phyloP scores from a whole-genome alignment of 37 sponge, comb jelly and placozoan species.

The Aplysina aerophoba region DNA sequence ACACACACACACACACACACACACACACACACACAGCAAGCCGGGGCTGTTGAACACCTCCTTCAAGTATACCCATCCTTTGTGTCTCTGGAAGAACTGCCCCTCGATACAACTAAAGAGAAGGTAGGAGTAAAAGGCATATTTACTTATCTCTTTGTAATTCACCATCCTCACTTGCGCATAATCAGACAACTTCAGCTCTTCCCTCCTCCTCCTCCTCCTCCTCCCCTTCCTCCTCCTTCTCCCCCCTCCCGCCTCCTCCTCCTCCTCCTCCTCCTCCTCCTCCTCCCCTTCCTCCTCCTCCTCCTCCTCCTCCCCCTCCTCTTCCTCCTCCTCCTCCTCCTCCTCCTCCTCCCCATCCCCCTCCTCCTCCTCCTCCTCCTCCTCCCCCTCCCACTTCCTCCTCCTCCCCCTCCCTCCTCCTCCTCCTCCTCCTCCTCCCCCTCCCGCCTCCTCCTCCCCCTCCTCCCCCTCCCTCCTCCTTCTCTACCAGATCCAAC shows the following conservation, averaged over 20 bases:
- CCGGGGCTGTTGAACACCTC: conserved; percentile 7
- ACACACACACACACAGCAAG: conserved; percentile 8
- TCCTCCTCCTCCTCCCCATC: conserved; percentile 14
- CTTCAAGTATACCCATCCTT: neutral
- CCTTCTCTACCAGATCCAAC: neutral
- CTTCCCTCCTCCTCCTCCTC: too few species aligned
- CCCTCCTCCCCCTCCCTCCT: neutral
- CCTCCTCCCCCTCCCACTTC: neutral
- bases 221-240: neutral
- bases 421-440: neutral
- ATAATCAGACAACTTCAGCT: too few species aligned
- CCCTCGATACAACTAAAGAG: neutral
- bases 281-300: conserved; percentile 9
- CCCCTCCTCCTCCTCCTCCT: neutral
- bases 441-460: neutral
- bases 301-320: neutral
- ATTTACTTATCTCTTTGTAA: neutral
- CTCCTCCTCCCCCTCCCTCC: neutral
- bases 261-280: conserved; percentile 29
- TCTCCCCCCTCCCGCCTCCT: conserved; percentile 8
- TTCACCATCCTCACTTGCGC: neutral
- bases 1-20: too few species aligned
- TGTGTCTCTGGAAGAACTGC: neutral
- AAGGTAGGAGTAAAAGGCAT: neutral
- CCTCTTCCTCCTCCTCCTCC: neutral